phyloP scores from a whole-genome alignment of 2,888 invertebrate genomes.

The Xanthostigma xanthostigma region DNA sequence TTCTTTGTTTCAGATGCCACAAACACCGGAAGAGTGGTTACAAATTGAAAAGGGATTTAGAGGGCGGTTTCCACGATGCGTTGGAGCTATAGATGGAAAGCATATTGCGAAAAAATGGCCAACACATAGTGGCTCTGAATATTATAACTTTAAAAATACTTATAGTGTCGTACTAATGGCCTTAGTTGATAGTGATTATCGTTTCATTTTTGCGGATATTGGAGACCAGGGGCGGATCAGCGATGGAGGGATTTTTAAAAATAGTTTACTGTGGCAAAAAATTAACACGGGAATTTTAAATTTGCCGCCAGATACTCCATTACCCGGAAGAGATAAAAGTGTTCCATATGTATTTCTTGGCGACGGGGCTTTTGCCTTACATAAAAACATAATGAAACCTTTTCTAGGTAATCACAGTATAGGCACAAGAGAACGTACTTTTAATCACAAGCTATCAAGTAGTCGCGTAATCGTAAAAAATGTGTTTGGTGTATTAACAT shows the following conservation, averaged over 20 bases:
- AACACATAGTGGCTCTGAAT: conserved; percentile 13
- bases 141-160: conserved; percentile 17
- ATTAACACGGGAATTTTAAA: conserved; percentile 6
- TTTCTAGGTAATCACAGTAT: conserved; percentile 9
- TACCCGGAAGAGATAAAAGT: conserved; percentile 7
- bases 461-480: conserved; percentile 13
- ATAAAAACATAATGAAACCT: conserved; percentile 13
- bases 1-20: conserved; percentile 11
- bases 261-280: conserved; percentile 9
- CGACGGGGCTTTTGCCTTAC: conserved; percentile 9
- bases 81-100: conserved; percentile 8
- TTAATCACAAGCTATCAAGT: conserved; percentile 12
- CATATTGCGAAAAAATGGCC: conserved; percentile 16
- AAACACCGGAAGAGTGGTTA: conserved; percentile 1
- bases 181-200: conserved; percentile 15
- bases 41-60: conserved; percentile 3
- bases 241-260: conserved; percentile 13
- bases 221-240: conserved; percentile 19
- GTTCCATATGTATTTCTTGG: conserved; percentile 13
- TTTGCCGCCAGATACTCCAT: conserved; percentile 5
- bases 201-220: conserved; percentile 19
- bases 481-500: conserved; percentile 10
- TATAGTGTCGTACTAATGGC: conserved; percentile 18
- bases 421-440: conserved; percentile 12
- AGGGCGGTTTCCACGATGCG: conserved; percentile 11